Conservation (phyloP, 2,888 invertebrate species). For the Scaptomyza tumidula region DNA sequence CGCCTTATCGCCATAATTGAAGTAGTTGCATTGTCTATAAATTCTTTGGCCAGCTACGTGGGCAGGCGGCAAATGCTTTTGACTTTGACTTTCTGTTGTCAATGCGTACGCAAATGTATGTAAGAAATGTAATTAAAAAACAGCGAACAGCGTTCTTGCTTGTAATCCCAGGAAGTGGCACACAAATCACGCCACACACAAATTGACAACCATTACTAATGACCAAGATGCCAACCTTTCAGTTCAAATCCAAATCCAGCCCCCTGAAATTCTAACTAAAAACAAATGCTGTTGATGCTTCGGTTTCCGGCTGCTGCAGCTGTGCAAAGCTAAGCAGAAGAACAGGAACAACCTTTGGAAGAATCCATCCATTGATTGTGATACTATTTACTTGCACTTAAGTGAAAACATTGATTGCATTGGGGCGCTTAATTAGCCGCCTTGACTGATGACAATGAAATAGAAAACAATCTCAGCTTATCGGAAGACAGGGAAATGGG, state of each 20-base stretch:
- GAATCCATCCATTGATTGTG: constrained; percentile 31
- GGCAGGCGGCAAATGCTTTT: constrained; percentile 69
- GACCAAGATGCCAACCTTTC: constrained; percentile 52
- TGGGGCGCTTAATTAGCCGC: constrained; percentile 56
- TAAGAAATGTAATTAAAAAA: constrained; percentile 65
- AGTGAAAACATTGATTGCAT: constrained; percentile 69
- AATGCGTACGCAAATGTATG: constrained; percentile 73
- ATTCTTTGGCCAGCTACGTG: constrained; percentile 74
- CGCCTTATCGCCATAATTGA: constrained; percentile 75
- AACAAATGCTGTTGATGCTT: constrained; percentile 59
- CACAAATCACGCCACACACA: constrained; percentile 65
- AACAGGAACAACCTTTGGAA: constrained; percentile 2
- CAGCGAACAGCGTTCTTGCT: not conserved
- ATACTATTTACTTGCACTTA: constrained; percentile 74
- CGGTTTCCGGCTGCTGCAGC: constrained; percentile 48
- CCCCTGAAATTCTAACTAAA: constrained; percentile 63
- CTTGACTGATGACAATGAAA: constrained; percentile 70
- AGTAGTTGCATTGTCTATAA: constrained; percentile 79
- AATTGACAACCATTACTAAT: constrained; percentile 71
- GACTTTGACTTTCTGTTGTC: constrained; percentile 59
- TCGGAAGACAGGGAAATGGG: constrained; percentile 25
- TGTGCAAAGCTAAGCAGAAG: constrained; percentile 24
- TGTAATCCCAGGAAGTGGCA: constrained; percentile 55
- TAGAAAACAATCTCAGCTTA: constrained; percentile 71
- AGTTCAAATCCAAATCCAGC: constrained; percentile 30